phyloP scores from a whole-genome alignment of 2,797 vertebrate genomes.

The Kryptolebias ocellatus region DNA sequence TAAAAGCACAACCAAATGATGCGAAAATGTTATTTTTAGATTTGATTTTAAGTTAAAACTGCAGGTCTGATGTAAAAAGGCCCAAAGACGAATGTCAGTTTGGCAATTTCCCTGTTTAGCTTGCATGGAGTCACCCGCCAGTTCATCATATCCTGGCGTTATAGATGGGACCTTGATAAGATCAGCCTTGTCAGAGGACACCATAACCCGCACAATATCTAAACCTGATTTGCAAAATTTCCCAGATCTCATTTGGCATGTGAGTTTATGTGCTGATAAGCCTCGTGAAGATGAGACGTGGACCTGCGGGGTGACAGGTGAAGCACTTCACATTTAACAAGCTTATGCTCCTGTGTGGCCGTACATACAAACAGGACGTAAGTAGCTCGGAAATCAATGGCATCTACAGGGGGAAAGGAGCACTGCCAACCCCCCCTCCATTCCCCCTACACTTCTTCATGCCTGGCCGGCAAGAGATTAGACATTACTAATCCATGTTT shows the following conservation, averaged over 20 bases:
- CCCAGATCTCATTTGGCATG: slow-evolving; percentile 17
- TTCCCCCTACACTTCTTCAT: slow-evolving; percentile 17
- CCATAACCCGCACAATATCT: slow-evolving; percentile 32
- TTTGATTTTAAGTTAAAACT: slow-evolving; percentile 7
- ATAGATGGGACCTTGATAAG: slow-evolving; percentile 37
- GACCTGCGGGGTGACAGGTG: slow-evolving; percentile 67
- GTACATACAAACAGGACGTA: slow-evolving; percentile 80
- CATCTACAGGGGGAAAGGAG: slow-evolving; percentile 37
- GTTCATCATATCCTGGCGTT: slow-evolving; percentile 34
- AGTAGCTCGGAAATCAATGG: slow-evolving; percentile 78
- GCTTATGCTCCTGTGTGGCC: slow-evolving; percentile 77
- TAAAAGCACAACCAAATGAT: slow-evolving; percentile 31
- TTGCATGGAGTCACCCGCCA: slow-evolving; percentile 27
- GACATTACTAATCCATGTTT: slow-evolving; percentile 81
- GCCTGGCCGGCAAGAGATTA: slow-evolving; percentile 57
- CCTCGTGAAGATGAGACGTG: slow-evolving; percentile 56
- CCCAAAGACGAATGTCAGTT: slow-evolving; percentile 28
- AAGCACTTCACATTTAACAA: slow-evolving; percentile 82
- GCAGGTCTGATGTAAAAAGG: slow-evolving; percentile 2
- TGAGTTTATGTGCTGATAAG: slow-evolving; percentile 60
- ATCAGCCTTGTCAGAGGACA: slow-evolving; percentile 38
- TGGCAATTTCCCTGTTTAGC: slow-evolving; percentile 43
- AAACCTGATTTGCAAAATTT: slow-evolving; percentile 54
- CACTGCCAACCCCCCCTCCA: neutral
- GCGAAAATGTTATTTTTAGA: slow-evolving; percentile 5